Base-by-base conservation (phyloP, 2,113 vertebrate species). In the Lophius piscatorius region DNA sequence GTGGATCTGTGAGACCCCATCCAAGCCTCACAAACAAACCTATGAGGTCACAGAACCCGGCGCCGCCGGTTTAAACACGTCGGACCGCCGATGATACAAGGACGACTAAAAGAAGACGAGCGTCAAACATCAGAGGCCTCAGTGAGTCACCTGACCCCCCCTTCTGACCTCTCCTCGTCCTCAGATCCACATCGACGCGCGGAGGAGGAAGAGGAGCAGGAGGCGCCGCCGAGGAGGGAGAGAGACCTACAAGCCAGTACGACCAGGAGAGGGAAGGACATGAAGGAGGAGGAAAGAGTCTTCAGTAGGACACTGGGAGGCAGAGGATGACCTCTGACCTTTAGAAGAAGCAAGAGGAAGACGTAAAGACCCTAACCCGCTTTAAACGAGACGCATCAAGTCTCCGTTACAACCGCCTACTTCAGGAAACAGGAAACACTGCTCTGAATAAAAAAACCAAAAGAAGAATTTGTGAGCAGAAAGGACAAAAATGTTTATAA, bases 141-240 rank as follows among this genome's bases (percentile, higher is more conserved):
- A 66, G 81, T 73, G 75, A 90, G 90, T 80, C 91, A 87, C 83
- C 88, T 92, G 92, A 94, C 90, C 92, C 89, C 21, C 21, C 92
- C 88, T 11, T 22, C 54, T 50, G 18, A 90, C 91, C 89, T 80
- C 60, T 35, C 49, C 50, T 74, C 51, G 54, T 26, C 71, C 51
- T 75, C 88, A 47, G 74, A 76, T 86, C 85, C 68, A 89, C 81
- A 80, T 79, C 60, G 60, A 70, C 49, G 48, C 55, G 52, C 45
- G 22, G 31, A 58, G 48, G 74, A 82, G 61, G 55, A 59, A 38
- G 58, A 40, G 5, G 26, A 23, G 33, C n/a, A 51, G 28, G 58
- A 38, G n/a, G 56, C 4, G 14, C 36, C 1, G 18, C 4, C 0
- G 44, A 78, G 64, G 51, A 65, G 33, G 20, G 35, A 41, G 20